phyloP scores from a whole-genome alignment of 2,888 invertebrate genomes.

The Osmoderma eremita region DNA sequence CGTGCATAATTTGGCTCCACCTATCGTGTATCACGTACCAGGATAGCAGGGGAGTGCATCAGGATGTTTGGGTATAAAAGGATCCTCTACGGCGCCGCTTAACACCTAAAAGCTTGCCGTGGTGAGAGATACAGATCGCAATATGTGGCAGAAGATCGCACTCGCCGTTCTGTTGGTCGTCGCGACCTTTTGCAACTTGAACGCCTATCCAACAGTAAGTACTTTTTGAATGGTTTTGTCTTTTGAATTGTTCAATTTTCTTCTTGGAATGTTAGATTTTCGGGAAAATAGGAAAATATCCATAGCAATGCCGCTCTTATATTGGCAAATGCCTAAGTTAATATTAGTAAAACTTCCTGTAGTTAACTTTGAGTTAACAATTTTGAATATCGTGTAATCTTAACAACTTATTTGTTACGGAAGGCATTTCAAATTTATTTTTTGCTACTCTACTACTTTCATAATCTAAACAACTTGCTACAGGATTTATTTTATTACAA shows the following conservation, averaged over 20 bases:
- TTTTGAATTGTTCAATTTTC: background rate
- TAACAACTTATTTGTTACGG: too few relatives aligned
- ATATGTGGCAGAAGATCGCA: constrained; percentile 41
- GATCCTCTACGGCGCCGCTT: constrained; percentile 31
- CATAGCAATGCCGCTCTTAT: too few relatives aligned
- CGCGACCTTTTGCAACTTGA: constrained; percentile 27
- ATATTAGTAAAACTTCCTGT: too few relatives aligned
- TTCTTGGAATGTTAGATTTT: background rate
- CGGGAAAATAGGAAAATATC: too few relatives aligned
- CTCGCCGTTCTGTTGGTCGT: constrained; percentile 15
- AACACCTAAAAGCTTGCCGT: constrained; percentile 39
- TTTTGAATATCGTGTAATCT: too few relatives aligned
- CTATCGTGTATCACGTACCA: constrained; percentile 32
- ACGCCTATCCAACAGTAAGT: constrained; percentile 36
- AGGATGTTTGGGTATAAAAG: constrained; percentile 38
- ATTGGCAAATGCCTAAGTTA: too few relatives aligned
- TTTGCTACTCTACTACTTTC: too few relatives aligned
- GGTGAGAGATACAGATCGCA: constrained; percentile 36
- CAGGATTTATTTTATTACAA: too few relatives aligned
- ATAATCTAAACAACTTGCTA: too few relatives aligned
- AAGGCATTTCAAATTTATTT: too few relatives aligned
- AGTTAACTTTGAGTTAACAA: too few relatives aligned
- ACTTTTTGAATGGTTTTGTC: background rate
- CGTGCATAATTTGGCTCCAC: constrained; percentile 40
- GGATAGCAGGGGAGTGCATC: constrained; percentile 40